Conservation (phyloP, 2,888 invertebrate genomes). For the Tetanocera ferruginea region DNA sequence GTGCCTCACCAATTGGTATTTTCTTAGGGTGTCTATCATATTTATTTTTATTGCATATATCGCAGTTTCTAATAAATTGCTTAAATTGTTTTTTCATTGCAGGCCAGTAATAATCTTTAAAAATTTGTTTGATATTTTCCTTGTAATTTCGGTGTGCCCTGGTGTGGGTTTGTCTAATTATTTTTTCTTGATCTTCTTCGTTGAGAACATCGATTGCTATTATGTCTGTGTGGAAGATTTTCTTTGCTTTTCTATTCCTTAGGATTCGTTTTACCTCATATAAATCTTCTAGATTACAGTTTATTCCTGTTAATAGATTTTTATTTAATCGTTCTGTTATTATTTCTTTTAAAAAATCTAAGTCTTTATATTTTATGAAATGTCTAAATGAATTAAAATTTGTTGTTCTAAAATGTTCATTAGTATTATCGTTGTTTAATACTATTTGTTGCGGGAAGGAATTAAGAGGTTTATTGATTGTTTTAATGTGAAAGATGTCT, state of each 20-base stretch:
- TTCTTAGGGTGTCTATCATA: constrained; percentile 42
- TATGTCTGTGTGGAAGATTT: constrained; percentile 28
- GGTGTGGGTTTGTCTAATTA: constrained; percentile 33
- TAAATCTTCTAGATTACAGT: constrained; percentile 9
- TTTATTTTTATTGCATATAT: constrained; percentile 40
- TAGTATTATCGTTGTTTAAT: constrained; percentile 8
- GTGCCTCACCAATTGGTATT: constrained; percentile 43
- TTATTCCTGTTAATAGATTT: too few relatives aligned
- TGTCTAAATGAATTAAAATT: background rate
- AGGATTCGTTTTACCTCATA: background rate
- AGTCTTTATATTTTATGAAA: background rate
- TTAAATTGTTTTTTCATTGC: constrained; percentile 38
- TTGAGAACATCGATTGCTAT: constrained; percentile 17
- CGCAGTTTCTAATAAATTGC: constrained; percentile 36
- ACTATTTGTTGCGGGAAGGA: constrained; percentile 43
- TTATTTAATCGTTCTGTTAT: too few relatives aligned
- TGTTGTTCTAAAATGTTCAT: background rate
- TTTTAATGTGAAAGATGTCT: constrained; percentile 24
- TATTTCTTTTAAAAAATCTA: background rate
- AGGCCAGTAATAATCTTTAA: constrained; percentile 29
- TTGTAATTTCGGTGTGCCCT: constrained; percentile 31
- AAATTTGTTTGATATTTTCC: constrained; percentile 38
- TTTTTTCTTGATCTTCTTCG: constrained; percentile 23
- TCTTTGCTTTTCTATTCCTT: constrained; percentile 4
- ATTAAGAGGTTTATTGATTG: constrained; percentile 40